Evolutionary conservation across 2,113 vertebrate species (phyloP).

Genomic region (Xiphophorus couchianus): DNA sequence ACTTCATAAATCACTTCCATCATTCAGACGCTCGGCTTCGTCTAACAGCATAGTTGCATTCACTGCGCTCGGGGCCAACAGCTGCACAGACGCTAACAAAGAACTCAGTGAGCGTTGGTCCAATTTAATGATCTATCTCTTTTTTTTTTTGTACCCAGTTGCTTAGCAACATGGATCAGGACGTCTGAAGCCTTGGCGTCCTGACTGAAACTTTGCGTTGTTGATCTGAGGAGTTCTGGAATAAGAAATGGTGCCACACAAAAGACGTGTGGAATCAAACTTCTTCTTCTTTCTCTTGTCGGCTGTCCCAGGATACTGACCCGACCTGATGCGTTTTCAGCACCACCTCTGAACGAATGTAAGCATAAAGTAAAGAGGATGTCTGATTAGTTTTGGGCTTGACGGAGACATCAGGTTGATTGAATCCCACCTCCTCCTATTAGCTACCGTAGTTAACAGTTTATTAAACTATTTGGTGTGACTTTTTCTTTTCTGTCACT

Average conservation of each 20-base stretch:
- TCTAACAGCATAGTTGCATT: conserved; percentile 13
- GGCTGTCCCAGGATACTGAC: not conserved
- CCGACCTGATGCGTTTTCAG: not conserved
- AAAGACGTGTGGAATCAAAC: conserved; percentile 9
- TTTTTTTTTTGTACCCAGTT: conserved; percentile 71
- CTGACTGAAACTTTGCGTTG: conserved; percentile 67
- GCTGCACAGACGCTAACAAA: conserved; percentile 53
- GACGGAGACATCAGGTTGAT: not conserved
- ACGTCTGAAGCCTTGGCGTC: conserved; percentile 63
- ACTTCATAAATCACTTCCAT: too few species aligned
- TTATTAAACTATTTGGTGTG: conserved; percentile 31
- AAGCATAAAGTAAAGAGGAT: not conserved
- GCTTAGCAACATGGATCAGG: conserved; percentile 77
- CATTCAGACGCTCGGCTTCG: not conserved
- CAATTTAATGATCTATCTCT: conserved; percentile 72
- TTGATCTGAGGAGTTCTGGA: conserved; percentile 50
- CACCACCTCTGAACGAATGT: not conserved
- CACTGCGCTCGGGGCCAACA: conserved; percentile 52
- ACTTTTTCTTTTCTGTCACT: not conserved
- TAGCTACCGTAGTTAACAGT: conserved; percentile 14
- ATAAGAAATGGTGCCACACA: conserved; percentile 25
- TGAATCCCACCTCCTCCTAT: conserved; percentile 22
- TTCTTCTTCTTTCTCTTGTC: not conserved
- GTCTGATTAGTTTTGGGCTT: not conserved
- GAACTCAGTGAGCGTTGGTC: conserved; percentile 63